phyloP scores from a whole-genome alignment of 2,888 invertebrate species.

The Tubulanus polymorphus region DNA sequence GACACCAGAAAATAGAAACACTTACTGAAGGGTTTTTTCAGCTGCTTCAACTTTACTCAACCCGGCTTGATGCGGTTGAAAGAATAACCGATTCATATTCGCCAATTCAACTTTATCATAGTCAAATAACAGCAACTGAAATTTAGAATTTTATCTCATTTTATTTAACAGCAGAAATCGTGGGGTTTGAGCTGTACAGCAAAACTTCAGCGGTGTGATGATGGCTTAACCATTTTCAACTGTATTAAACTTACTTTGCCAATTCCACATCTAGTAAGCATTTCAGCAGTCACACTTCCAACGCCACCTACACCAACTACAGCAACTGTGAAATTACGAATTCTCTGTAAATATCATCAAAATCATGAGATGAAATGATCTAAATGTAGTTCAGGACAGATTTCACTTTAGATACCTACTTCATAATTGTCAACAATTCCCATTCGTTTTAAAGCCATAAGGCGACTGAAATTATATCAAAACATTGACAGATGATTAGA shows the following conservation, averaged over 20 bases:
- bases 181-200: too few relatives aligned
- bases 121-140: conserved; percentile 87
- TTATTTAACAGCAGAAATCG: too few relatives aligned
- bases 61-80: conserved; percentile 87
- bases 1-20: not conserved
- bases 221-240: too few relatives aligned
- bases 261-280: conserved; percentile 97
- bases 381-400: not conserved
- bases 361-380: not conserved
- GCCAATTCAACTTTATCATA: conserved; percentile 99
- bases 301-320: conserved; percentile 98
- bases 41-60: conserved; percentile 74
- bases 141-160: too few relatives aligned
- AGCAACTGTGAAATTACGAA: conserved; percentile 78
- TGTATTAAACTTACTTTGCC: conserved; percentile 87
- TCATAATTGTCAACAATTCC: conserved; percentile 98
- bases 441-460: conserved; percentile 98
- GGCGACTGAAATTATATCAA: conserved; percentile 59
- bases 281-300: conserved; percentile 99
- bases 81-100: conserved; percentile 98
- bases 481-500: not conserved
- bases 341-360: conserved; percentile 55
- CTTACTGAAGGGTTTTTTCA: conserved; percentile 47
- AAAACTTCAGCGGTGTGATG: too few relatives aligned
- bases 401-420: conserved; percentile 36